Base-by-base conservation (phyloP, 2,888 invertebrate species). In the Pocota personata region DNA sequence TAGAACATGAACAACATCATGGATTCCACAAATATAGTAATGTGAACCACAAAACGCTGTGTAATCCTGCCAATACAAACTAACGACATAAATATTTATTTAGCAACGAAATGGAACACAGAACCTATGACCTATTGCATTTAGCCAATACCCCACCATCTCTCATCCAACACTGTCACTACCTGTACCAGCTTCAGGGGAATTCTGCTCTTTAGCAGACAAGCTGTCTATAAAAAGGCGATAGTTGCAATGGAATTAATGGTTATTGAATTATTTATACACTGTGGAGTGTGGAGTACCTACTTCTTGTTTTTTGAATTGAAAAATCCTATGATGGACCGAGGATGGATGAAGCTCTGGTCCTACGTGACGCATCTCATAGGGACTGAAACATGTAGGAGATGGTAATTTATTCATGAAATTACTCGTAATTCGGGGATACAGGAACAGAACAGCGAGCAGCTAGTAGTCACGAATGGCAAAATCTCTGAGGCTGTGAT, bases 331-430 rank as follows among this genome's bases (percentile, higher is more conserved):
- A 50, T 19, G 43, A 27, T 21, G 16, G 24, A 27, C 58, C n/a
- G 32, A 52, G 46, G 48, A 57, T 6, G 16, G 3, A 8, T 12
- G 37, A 37, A 24, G 24, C 4, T 2, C 2, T 24, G 24, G 40
- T 40, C n/a, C 14, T 40, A 35, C 35, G 4, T 40, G 14, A n/a
- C n/a, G 37, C 48, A 50, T 16, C 30, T 19, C 3, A 40, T 8
- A 35, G 3, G 30, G 19, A 21, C 7, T 50, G 40, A 48, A 60
- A 71, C 64, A 58, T 76, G 48, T 8, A 35, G 27, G 43, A 43
- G 40, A 62, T 55, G 67, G 55, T 73, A 83, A 79, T 83, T 83
- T 83, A 83, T 83, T 83, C 79, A 83, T 79, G 72, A 67, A 83
- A 73, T 75, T 83, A n/a, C n/a, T n/a, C n/a, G n/a, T n/a, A 73